Conservation (phyloP, 2,797 vertebrate genomes). For the Threskiornis aethiopicus region DNA sequence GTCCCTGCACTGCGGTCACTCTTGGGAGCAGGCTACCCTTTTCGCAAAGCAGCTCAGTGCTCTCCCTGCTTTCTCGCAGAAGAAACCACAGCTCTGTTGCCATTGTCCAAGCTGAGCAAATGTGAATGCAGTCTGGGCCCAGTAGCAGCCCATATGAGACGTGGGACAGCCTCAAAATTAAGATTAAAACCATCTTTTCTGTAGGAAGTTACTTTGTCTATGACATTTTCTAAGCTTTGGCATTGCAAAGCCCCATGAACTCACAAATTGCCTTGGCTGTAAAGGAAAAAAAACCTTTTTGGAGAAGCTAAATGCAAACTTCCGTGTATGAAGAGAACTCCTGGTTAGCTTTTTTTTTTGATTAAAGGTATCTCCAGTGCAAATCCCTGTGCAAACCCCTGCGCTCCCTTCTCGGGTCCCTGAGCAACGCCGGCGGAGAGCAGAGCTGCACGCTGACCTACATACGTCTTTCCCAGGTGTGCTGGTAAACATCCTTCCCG, state of each 20-base stretch:
- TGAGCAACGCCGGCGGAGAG: accelerated
- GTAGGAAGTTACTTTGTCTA: no score
- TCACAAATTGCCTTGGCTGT: accelerated
- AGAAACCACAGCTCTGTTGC: background rate
- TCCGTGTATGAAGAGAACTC: accelerated
- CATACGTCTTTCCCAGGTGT: background rate
- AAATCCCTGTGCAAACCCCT: background rate
- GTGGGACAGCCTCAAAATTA: background rate
- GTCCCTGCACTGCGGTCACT: background rate
- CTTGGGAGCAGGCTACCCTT: background rate
- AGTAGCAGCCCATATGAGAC: accelerated
- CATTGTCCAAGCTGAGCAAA: accelerated
- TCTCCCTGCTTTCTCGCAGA: accelerated
- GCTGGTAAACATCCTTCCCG: background rate
- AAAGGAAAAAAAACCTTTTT: accelerated
- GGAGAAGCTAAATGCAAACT: background rate
- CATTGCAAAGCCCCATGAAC: accelerated
- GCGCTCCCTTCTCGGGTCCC: accelerated
- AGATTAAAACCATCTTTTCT: background rate
- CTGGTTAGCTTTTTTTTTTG: no score
- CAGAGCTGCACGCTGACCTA: background rate
- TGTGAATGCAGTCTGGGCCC: background rate
- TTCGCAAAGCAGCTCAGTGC: background rate
- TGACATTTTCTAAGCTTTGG: accelerated
- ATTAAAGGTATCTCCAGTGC: background rate